Conservation (phyloP, 1,140 invertebrate species). For the Drosophila nigromelanica region DNA sequence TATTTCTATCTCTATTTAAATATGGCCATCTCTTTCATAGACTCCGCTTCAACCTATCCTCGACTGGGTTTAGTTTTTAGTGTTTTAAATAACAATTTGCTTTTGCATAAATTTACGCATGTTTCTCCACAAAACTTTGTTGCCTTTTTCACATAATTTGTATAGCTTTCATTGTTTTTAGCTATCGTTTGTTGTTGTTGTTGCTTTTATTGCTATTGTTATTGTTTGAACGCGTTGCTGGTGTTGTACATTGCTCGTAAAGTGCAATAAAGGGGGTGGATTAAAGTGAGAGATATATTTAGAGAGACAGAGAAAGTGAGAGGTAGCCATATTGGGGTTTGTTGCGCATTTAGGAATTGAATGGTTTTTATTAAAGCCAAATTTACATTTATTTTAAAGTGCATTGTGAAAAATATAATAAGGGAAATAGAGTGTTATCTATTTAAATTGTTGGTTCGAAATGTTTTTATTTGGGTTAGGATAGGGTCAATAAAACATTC, state of each 20-base stretch:
- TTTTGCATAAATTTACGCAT: slow-evolving; percentile 79
- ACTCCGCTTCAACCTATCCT: slow-evolving; percentile 28
- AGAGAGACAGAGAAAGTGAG: background rate
- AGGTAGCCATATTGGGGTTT: slow-evolving; percentile 9
- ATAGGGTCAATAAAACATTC: no score
- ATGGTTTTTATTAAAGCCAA: slow-evolving; percentile 23
- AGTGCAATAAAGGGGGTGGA: background rate
- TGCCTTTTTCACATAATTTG: slow-evolving; percentile 52
- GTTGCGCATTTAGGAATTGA: slow-evolving; percentile 4
- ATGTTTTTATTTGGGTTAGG: no score
- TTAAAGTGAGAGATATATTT: background rate
- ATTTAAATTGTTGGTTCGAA: background rate
- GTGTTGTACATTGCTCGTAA: slow-evolving; percentile 15
- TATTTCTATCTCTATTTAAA: background rate
- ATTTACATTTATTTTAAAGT: background rate
- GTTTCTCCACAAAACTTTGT: slow-evolving; percentile 48
- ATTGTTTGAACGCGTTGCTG: slow-evolving; percentile 49
- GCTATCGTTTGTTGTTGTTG: slow-evolving; percentile 16
- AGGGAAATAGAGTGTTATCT: background rate
- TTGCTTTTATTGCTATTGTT: slow-evolving; percentile 36
- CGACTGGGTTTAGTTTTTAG: slow-evolving; percentile 59
- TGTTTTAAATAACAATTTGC: slow-evolving; percentile 79
- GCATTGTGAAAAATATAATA: background rate
- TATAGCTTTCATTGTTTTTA: slow-evolving; percentile 4
- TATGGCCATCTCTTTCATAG: slow-evolving; percentile 10